Evolutionary conservation across 2,797 vertebrate genomes (phyloP), one percentile per base, ranked within the genome.

Genomic region (Melopsittacus undulatus): DNA sequence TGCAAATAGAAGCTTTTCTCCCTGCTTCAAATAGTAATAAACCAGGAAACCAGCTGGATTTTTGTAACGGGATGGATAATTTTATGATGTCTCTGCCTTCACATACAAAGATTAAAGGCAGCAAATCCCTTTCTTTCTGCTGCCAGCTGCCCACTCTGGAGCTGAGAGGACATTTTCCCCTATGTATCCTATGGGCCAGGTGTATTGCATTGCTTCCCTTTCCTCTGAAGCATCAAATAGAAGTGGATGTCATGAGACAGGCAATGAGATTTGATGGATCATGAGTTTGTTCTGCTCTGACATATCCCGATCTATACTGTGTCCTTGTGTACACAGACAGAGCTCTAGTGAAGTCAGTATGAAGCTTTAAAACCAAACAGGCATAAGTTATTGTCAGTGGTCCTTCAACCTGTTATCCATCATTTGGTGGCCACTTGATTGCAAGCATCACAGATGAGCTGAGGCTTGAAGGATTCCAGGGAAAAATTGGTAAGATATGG

Each of bases 371-470:
- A 46, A 75, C 56, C 74, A 74, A 70, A 15, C 16, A 34, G 67
- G 32, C 74, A 63, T 96, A 61, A 75, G 52, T 89, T 93, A n/a
- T 27, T 87, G 90, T 89, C 89, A 90, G 89, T 59, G 49, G 9
- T 24, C 63, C 78, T 81, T 86, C 92, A 86, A 42, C 26, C 70
- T 59, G 62, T 87, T 49, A 62, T 93, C 91, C 92, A 36, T 94
- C 88, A 90, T 40, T 80, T 57, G 42, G 48, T 75, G 74, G 67
- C 72, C 67, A 63, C 76, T 48, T 56, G 63, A 49, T 68, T 43
- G 56, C 48, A n/a, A 29, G 83, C 52, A 57, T 61, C 62, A 5
- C 43, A 36, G 63, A 72, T 29, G 57, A 90, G 67, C 83, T 74
- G 89, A 38, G 34, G 23, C 77, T 38, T 61, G 83, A 38, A 34